These are phyloP conservation scores for Agapornis canus DNA, from an alignment of 2,797 vertebrate genomes.

Conservation along the genomic window DNA sequence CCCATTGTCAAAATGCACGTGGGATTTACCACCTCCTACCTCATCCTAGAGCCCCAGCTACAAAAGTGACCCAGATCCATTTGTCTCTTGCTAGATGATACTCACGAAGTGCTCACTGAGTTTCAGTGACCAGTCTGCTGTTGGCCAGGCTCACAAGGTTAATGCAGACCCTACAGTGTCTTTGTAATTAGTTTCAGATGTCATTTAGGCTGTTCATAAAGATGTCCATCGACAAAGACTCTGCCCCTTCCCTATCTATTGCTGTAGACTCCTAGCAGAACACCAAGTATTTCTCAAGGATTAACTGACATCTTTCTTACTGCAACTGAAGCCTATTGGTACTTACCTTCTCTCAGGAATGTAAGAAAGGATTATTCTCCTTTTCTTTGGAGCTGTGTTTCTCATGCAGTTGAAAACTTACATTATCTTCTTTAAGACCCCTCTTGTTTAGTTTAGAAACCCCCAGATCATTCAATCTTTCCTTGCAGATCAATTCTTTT, in stretches of 20 bases:
- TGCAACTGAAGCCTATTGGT: not conserved
- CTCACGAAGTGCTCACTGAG: not conserved
- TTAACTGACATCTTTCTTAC: not conserved
- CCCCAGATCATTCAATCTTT: not conserved
- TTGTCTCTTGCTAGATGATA: not conserved
- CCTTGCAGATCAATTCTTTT: not conserved
- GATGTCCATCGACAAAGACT: not conserved
- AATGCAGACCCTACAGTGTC: not conserved
- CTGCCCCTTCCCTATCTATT: not conserved
- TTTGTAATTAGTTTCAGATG: not conserved
- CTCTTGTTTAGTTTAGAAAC: not conserved
- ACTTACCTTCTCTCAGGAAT: not conserved
- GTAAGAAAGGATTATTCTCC: not conserved
- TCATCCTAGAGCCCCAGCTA: not conserved
- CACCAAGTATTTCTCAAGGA: not conserved
- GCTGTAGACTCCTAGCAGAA: not conserved
- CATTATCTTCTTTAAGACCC: not conserved
- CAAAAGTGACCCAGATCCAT: not conserved
- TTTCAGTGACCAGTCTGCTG: not conserved
- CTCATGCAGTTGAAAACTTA: not conserved
- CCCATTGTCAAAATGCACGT: not conserved
- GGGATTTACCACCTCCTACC: not conserved
- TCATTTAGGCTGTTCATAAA: not conserved
- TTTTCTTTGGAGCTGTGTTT: not conserved
- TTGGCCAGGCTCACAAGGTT: not conserved